phyloP scores from a whole-genome alignment of 2,888 invertebrate genomes.

The Seira ritae region DNA sequence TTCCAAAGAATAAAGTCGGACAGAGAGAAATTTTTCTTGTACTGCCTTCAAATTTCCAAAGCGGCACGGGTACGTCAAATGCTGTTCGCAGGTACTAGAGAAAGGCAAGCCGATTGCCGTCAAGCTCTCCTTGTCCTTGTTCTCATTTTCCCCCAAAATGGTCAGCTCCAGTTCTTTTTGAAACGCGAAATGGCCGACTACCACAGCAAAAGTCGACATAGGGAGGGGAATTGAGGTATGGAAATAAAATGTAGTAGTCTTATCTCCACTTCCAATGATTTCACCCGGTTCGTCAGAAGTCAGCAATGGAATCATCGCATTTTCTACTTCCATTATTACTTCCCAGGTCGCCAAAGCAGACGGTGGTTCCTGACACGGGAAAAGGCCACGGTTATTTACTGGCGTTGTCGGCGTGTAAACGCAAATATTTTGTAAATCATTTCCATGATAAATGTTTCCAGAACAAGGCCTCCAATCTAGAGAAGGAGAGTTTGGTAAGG shows the following conservation, averaged over 20 bases:
- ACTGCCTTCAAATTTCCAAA: not conserved
- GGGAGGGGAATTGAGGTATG: conserved; percentile 75
- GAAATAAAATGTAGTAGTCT: conserved; percentile 71
- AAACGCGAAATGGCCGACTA: conserved; percentile 75
- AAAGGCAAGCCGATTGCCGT: not conserved
- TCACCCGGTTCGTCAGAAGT: conserved; percentile 57
- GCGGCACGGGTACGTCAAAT: conserved; percentile 37
- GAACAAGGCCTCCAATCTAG: conserved; percentile 69
- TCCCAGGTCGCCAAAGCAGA: conserved; percentile 76
- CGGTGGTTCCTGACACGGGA: conserved; percentile 77
- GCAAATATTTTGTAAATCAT: conserved; percentile 70
- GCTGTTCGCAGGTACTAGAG: conserved; percentile 22
- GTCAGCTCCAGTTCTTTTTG: not conserved
- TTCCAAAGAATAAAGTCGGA: conserved; percentile 67
- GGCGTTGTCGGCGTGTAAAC: conserved; percentile 76
- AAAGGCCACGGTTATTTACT: conserved; percentile 76
- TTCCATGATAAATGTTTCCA: conserved; percentile 14
- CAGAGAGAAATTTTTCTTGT: conserved; percentile 43
- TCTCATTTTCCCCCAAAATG: conserved; percentile 6
- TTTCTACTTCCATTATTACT: conserved; percentile 71
- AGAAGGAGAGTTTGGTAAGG: conserved; percentile 64
- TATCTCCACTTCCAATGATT: conserved; percentile 7
- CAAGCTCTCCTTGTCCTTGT: not conserved
- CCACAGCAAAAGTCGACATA: conserved; percentile 76
- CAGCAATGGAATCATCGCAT: conserved; percentile 41